Percentiles rank a stretch among this genome's conserved stretches.
Conservation (phyloP, 2,888 invertebrate species). For the Brenthis ino region DNA sequence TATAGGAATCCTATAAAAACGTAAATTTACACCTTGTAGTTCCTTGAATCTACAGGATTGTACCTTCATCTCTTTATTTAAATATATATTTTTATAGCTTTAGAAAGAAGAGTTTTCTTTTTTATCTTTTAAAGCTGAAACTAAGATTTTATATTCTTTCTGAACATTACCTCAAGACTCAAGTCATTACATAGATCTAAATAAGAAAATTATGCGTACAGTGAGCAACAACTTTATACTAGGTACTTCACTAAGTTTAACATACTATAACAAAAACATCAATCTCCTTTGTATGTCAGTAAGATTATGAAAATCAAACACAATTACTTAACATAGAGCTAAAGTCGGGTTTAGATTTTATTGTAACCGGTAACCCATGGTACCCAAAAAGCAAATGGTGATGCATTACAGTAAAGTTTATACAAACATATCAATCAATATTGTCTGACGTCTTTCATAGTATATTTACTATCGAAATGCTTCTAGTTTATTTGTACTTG, state of each 20-base stretch:
- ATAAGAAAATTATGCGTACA: too few relatives aligned
- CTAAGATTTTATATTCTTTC: too few relatives aligned
- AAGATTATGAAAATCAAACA: slow-evolving; percentile 4
- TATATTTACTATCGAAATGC: slow-evolving; percentile 46
- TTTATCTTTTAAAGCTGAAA: too few relatives aligned
- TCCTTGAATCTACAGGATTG: too few relatives aligned
- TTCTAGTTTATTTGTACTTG: slow-evolving; percentile 48
- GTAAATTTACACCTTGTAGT: too few relatives aligned
- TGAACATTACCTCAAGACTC: too few relatives aligned
- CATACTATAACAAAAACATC: not conserved
- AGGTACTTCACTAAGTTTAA: not conserved
- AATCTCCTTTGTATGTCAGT: not conserved
- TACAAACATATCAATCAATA: slow-evolving; percentile 59
- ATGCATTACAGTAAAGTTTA: slow-evolving; percentile 36
- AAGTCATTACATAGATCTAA: too few relatives aligned
- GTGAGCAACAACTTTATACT: too few relatives aligned
- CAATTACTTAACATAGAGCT: slow-evolving; percentile 5
- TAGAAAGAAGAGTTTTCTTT: too few relatives aligned
- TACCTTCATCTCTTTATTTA: too few relatives aligned
- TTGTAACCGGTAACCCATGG: not conserved
- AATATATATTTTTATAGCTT: too few relatives aligned
- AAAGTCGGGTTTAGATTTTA: not conserved
- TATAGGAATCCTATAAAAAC: too few relatives aligned
- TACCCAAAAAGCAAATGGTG: slow-evolving; percentile 16
- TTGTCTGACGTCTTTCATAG: slow-evolving; percentile 45